phyloP scores from a whole-genome alignment of 2,888 invertebrate species.

The Ephialtes manifestator region DNA sequence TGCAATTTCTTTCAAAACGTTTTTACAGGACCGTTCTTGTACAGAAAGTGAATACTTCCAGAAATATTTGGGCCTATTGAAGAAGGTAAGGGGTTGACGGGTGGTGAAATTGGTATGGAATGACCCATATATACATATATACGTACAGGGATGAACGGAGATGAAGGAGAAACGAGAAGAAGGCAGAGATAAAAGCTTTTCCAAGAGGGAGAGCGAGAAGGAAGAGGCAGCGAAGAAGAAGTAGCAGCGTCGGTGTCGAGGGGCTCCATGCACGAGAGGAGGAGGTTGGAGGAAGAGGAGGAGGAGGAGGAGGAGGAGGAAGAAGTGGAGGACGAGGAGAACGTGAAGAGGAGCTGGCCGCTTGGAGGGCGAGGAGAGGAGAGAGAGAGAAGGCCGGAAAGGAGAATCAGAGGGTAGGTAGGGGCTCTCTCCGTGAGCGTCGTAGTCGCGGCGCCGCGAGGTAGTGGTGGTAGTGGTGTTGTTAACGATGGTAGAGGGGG shows the following conservation, averaged over 20 bases:
- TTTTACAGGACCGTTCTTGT: no score
- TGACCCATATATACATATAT: neutral
- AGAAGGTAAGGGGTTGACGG: no score
- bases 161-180: conserved; percentile 35
- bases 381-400: conserved; percentile 27
- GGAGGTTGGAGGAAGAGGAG: conserved; percentile 8
- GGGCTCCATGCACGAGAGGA: conserved; percentile 32
- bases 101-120: no score
- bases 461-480: conserved; percentile 25
- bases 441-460: conserved; percentile 46
- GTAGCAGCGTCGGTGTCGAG: conserved; percentile 40
- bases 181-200: conserved; percentile 39
- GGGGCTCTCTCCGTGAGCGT: conserved; percentile 50
- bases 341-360: conserved; percentile 40
- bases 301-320: neutral
- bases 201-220: conserved; percentile 11
- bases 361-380: conserved; percentile 28
- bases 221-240: conserved; percentile 15
- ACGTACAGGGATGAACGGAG: conserved; percentile 18
- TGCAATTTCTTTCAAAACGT: no score
- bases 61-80: no score
- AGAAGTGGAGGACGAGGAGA: conserved; percentile 20
- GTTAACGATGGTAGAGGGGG: conserved; percentile 58
- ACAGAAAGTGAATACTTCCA: no score
- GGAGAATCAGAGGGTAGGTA: conserved; percentile 22